Base-by-base conservation (phyloP, 2,888 invertebrate species). In the Megalurothrips usitatus region DNA sequence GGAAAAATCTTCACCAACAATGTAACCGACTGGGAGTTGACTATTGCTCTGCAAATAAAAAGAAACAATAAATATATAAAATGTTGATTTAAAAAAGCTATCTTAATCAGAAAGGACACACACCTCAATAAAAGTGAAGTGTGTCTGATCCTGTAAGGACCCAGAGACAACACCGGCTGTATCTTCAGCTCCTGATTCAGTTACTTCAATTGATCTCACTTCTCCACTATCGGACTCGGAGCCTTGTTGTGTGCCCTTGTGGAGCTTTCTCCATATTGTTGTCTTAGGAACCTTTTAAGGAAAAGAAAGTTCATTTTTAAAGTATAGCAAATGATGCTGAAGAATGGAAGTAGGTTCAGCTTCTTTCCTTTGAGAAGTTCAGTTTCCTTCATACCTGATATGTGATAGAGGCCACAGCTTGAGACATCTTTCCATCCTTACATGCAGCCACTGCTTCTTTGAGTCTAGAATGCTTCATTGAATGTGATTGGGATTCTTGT, bases 361-460 rank as follows among this genome's bases (percentile, higher is more conserved):
- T 4, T 43, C 34, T 43, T 43, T 43, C 2, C 34, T 43, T 6
- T 19, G 14, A 58, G 14, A 58, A 19, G 58, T 58, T 17, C 19
- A 58, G 34, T 43, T 43, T 6, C 34, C 34, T 43, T 43, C 2
- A 43, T 43, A 85, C 85, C 83, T 86, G 86, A 83, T 86, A 88
- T 26, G 86, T 86, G 81, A 85, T 83, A 4, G 88, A 87, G 28
- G 88, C 88, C 3, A 86, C 85, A 17, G 88, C 87, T 84, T 88
- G 88, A 0, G 88, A 88, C 88, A 88, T 88, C 85, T 85, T 87
- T 1, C 88, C 88, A 49, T 86, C 85, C 83, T 86, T 87, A 81
- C 88, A 88, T 12, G 88, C 88, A 26, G 86, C 86, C 6, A 88
- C 88, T 11, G 88, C 88, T 82, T 88, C 86, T 78, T 87, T 86